These are phyloP conservation scores for Hyles vespertilio DNA, from an alignment of 1,140 invertebrate genomes.

Conservation along the genomic window DNA sequence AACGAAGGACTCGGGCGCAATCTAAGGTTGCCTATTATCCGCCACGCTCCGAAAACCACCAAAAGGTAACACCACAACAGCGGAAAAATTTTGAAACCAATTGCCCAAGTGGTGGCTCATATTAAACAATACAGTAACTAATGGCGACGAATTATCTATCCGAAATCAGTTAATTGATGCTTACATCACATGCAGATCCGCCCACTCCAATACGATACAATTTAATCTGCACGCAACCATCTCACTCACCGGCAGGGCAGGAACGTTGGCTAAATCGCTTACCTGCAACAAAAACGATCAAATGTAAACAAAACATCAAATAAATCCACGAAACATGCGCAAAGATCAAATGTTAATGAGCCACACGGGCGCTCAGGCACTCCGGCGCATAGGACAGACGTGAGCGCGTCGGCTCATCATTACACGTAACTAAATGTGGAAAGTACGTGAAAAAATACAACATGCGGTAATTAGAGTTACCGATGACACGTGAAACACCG, in stretches of 20 bases:
- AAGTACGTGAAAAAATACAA: constrained; percentile 45
- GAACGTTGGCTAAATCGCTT: constrained; percentile 33
- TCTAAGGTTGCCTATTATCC: constrained; percentile 72
- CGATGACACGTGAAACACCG: constrained; percentile 43
- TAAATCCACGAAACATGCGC: no score
- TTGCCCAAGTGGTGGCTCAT: constrained; percentile 63
- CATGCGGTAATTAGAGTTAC: constrained; percentile 57
- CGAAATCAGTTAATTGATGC: constrained; percentile 67
- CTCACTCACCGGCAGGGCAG: constrained; percentile 31
- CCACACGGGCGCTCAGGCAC: neutral
- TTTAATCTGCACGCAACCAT: constrained; percentile 14
- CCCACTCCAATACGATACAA: constrained; percentile 24
- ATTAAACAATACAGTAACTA: constrained; percentile 70
- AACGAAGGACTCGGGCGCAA: constrained; percentile 69
- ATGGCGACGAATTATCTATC: constrained; percentile 59
- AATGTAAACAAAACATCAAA: constrained; percentile 1
- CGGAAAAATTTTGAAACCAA: constrained; percentile 71
- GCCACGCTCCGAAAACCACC: constrained; percentile 73
- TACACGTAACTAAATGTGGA: constrained; percentile 32
- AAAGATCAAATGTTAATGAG: constrained; percentile 42
- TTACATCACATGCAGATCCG: constrained; percentile 34
- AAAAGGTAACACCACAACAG: constrained; percentile 62
- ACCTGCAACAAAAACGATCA: constrained; percentile 56
- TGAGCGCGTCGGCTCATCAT: constrained; percentile 22
- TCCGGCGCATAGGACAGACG: constrained; percentile 4